These are phyloP conservation scores for Argya squamiceps DNA, from an alignment of 2,797 vertebrate genomes.

Conservation along the genomic window DNA sequence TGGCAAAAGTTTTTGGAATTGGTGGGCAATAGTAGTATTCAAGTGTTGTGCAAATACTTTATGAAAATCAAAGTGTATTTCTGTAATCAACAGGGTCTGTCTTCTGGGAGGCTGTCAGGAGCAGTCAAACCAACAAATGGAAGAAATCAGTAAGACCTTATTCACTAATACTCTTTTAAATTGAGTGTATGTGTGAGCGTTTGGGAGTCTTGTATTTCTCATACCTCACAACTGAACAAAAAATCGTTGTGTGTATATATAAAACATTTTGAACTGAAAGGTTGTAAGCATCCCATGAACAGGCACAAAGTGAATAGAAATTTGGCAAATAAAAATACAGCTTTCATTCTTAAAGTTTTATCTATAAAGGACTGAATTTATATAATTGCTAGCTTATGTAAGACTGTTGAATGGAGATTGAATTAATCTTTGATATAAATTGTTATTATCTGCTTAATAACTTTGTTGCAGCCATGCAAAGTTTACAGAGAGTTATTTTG, in stretches of 20 bases:
- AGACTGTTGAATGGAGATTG: not conserved
- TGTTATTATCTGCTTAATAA: not conserved
- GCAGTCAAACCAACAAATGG: conserved; percentile 52
- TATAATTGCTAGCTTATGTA: accelerated
- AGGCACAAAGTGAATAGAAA: not conserved
- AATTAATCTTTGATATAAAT: not conserved
- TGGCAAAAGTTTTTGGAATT: too few species aligned
- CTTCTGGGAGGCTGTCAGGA: conserved; percentile 83
- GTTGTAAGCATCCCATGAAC: not conserved
- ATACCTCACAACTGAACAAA: not conserved
- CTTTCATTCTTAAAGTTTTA: not conserved
- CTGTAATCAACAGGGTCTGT: conserved; percentile 77
- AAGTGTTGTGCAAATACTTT: not conserved
- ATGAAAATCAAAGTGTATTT: not conserved
- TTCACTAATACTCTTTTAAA: not conserved
- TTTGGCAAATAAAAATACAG: not conserved
- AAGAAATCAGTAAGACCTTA: conserved; percentile 78
- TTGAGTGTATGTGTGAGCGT: accelerated
- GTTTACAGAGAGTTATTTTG: not conserved
- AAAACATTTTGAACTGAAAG: not conserved
- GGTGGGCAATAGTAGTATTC: not conserved
- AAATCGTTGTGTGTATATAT: not conserved
- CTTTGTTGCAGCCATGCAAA: not conserved
- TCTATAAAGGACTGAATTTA: not conserved
- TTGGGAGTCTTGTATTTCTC: not conserved